Base-by-base conservation (phyloP, 2,888 invertebrate species). In the Dynastes maya region DNA sequence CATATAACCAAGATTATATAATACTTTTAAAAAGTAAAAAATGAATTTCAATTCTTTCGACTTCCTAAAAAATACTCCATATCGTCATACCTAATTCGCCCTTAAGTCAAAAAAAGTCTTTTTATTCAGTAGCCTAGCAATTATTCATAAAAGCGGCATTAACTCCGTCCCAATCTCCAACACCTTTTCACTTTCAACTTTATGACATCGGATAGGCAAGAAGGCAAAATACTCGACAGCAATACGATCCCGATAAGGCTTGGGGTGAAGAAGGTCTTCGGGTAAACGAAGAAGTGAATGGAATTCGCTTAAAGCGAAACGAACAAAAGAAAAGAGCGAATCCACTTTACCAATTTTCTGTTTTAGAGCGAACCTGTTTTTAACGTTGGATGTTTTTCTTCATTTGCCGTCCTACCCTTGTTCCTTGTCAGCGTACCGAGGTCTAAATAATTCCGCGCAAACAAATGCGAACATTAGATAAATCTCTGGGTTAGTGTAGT, bases 341-440 rank as follows among this genome's bases (percentile, higher is more conserved):
- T 71, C 58, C 58, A 71, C 55, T 71, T 71, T 71, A 71, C 58
- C 58, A 58, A 71, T 71, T 71, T 71, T 71, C 37, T 58, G 71
- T 67, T 67, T 67, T 16, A 37, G 67, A 67, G 16, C 67, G 45
- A 16, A 45, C 22, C 22, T 8, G 5, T 67, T 45, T 61, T 29
- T 2, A 22, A 22, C 67, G 16, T 67, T 45, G 67, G 6, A 27
- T 61, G 61, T 61, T 61, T 61, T 61, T 29, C 27, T 11, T 61
- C 11, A 11, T 61, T 61, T 29, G 11, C 29, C 27, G 9, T 61
- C 6, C 37, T 45, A 3, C n/a, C 9, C 67, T 29, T 67, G 5
- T 37, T 45, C 22, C 45, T 40, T 45, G 40, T 67, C 67, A 16
- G 40, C 67, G 40, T 16, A 29, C 22, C 11, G 45, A 45, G 45